A percentile compares a stretch with the other conserved stretches of the same genome.
These are phyloP conservation scores for human DNA, from an alignment of 2,113 vertebrate species.

Conservation along the genomic window DNA sequence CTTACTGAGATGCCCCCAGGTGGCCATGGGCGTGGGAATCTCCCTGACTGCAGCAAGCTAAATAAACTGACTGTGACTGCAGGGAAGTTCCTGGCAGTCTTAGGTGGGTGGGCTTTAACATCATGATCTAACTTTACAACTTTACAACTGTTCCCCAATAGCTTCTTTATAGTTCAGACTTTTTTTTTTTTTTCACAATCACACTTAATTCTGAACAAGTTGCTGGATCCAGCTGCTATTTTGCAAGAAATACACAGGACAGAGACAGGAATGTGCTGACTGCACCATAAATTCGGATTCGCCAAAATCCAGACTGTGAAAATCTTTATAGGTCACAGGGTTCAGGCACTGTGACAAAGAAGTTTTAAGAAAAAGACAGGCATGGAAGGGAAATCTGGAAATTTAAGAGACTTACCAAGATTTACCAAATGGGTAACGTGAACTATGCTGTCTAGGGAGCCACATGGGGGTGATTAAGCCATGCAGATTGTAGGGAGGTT, in stretches of 20 bases:
- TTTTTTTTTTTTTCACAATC: not conserved
- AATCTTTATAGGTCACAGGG: not conserved
- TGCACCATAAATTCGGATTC: not conserved
- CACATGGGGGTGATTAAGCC: rapidly evolving
- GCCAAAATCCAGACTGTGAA: not conserved
- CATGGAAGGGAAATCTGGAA: rapidly evolving
- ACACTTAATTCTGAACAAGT: not conserved
- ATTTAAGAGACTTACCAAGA: not conserved
- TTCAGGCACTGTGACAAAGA: not conserved
- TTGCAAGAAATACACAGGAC: not conserved
- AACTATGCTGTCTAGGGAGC: not conserved
- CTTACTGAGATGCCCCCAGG: rapidly evolving
- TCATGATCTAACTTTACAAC: not conserved
- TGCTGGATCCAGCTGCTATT: not conserved
- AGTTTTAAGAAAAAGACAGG: not conserved
- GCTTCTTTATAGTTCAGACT: not conserved
- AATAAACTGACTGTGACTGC: not conserved
- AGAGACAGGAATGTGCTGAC: not conserved
- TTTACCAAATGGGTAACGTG: rapidly evolving
- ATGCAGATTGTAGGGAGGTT: rapidly evolving
- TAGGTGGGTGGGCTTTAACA: too few species aligned
- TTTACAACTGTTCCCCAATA: not conserved
- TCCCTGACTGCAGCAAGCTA: rapidly evolving
- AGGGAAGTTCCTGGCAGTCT: not conserved
- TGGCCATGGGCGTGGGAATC: rapidly evolving